Conservation (phyloP, 2,888 invertebrate species). For the Eudasyphora cyanicolor region DNA sequence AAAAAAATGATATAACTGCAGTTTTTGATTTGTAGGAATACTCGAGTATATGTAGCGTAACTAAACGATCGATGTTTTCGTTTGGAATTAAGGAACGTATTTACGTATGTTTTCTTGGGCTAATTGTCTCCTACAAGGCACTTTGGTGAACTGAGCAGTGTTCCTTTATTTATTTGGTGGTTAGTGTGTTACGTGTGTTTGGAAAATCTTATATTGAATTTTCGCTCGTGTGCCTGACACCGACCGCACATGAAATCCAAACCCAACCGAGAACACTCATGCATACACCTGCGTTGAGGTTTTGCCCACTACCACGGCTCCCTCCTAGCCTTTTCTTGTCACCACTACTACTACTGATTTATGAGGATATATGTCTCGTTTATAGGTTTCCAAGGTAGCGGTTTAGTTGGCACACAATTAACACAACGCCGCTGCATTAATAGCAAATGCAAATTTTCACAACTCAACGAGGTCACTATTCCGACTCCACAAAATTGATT, state of each 20-base stretch:
- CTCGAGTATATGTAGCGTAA: neutral
- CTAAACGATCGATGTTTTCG: neutral
- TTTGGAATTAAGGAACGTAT: neutral
- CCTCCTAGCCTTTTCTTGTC: conserved; percentile 4
- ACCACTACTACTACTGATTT: neutral
- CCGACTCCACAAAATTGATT: neutral
- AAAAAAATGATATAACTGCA: neutral
- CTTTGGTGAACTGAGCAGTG: conserved; percentile 10
- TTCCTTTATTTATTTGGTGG: neutral
- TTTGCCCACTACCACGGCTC: neutral
- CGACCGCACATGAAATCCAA: conserved; percentile 13
- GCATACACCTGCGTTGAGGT: conserved; percentile 1
- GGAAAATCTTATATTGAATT: neutral
- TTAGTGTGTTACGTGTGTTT: neutral
- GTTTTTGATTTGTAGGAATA: neutral
- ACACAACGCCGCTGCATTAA: conserved; percentile 22
- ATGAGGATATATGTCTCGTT: neutral
- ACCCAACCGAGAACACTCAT: conserved; percentile 6
- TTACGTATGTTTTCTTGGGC: neutral
- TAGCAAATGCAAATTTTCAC: conserved; percentile 21
- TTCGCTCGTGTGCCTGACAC: conserved; percentile 19
- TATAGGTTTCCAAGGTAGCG: conserved; percentile 41
- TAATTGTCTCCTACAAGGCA: conserved; percentile 20
- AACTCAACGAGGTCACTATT: neutral
- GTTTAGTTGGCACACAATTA: conserved; percentile 52